Conservation (phyloP, 1,140 invertebrate genomes). For the Cyclina sinensis region DNA sequence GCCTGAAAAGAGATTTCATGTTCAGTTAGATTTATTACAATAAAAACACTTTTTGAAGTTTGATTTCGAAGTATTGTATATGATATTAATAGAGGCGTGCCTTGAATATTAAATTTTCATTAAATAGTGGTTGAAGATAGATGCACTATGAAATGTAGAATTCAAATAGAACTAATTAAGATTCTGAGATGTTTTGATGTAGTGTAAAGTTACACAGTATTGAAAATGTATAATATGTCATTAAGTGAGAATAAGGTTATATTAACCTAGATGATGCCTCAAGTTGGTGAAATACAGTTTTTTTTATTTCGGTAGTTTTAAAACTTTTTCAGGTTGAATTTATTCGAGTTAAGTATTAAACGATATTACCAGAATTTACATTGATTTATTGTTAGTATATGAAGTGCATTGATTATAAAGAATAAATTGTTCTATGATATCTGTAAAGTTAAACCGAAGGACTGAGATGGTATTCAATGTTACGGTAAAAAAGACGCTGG, state of each 20-base stretch:
- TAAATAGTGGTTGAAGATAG: slow-evolving; percentile 4
- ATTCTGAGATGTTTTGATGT: slow-evolving; percentile 6
- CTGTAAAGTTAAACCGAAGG: no score
- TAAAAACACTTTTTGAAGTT: neutral
- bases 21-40: neutral
- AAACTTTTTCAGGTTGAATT: neutral
- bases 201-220: neutral
- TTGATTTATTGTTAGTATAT: neutral
- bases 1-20: neutral
- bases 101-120: slow-evolving; percentile 7
- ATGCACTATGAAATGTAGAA: neutral
- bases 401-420: no score
- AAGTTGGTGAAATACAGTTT: neutral
- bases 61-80: neutral
- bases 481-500: no score
- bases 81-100: neutral
- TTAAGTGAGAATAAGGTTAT: neutral
- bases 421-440: no score
- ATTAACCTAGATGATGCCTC: neutral
- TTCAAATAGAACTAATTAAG: slow-evolving; percentile 13
- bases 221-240: slow-evolving; percentile 20
- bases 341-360: neutral
- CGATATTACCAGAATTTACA: neutral
- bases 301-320: neutral
- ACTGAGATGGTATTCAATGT: no score